Evolutionary conservation across 1,140 invertebrate genomes (phyloP), one percentile per base, ranked within the genome.

Genomic region (Ectropis grisescens): DNA sequence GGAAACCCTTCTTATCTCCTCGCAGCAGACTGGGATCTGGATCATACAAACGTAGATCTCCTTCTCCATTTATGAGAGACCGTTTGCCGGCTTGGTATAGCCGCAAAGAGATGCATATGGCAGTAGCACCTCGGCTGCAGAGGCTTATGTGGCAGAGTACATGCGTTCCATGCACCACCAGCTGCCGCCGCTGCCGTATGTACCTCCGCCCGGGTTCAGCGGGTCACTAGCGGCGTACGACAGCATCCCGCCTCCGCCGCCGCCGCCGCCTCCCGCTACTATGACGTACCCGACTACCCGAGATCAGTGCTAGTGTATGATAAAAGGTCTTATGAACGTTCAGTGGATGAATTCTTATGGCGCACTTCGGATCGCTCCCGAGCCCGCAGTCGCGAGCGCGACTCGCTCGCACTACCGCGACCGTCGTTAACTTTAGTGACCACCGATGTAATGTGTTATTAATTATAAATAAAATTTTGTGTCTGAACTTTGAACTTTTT

Each of bases 291-390:
- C 26, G 85, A 87, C 41, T 87, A 87, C 41, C 83, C 80, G 13
- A 69, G 83, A 23, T 80, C 85, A 28, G 82, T 85, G 31, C 36
- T 85, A 61, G 82, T 86, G 11, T 78, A 90, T 33, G 91, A 93
- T 47, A 91, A 92, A 53, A 85, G 91, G 14, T 91, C 89, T 14
- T 95, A 95, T 75, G 93, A 96, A 62, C 87, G 94, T 28, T 94
- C 93, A 37, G 94, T 97, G 14, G 93, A 95, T 70, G 93, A 95
- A 64, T 95, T 96, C 68, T 82, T 96, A 27, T 92, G 94, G 86
- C 88, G 94, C 58, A 96, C 93, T 34, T 85, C 82, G 38, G 89
- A 88, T 40, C 74, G 87, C 28, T 84, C 83, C 28, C 82, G 82
- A 38, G 85, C 83, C 40, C 79, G 84, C 12, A 84, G 82, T 41